Conservation (phyloP, 2,113 vertebrate genomes). For the Herpetotheres cachinnans region DNA sequence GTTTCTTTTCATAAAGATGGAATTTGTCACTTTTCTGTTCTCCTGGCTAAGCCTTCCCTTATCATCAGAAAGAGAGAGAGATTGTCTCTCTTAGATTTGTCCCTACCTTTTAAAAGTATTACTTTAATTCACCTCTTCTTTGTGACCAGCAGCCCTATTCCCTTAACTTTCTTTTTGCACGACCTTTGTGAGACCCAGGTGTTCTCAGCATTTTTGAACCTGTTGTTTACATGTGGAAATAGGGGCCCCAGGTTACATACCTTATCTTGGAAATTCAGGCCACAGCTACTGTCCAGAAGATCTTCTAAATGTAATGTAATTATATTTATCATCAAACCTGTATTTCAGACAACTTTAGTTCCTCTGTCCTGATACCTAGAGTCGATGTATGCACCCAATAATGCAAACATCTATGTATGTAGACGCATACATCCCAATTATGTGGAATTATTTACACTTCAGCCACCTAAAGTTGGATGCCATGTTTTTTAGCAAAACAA, state of each 20-base stretch:
- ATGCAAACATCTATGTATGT: background rate
- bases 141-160: background rate
- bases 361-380: background rate
- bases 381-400: background rate
- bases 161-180: background rate
- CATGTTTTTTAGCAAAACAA: background rate
- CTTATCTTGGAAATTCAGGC: background rate
- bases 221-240: background rate
- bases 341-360: background rate
- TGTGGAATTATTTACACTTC: background rate
- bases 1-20: conserved; percentile 2
- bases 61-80: background rate
- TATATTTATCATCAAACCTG: background rate
- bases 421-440: background rate
- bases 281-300: background rate
- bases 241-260: background rate
- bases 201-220: background rate
- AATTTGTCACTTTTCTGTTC: conserved; percentile 23
- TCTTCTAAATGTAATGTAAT: background rate
- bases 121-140: background rate
- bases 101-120: background rate
- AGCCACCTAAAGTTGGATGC: background rate
- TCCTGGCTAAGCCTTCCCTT: background rate
- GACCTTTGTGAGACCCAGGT: background rate
- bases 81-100: background rate